Evolutionary conservation across 2,888 invertebrate genomes (phyloP), one percentile per base, ranked within the genome.

Genomic region (Pammene fasciana): DNA sequence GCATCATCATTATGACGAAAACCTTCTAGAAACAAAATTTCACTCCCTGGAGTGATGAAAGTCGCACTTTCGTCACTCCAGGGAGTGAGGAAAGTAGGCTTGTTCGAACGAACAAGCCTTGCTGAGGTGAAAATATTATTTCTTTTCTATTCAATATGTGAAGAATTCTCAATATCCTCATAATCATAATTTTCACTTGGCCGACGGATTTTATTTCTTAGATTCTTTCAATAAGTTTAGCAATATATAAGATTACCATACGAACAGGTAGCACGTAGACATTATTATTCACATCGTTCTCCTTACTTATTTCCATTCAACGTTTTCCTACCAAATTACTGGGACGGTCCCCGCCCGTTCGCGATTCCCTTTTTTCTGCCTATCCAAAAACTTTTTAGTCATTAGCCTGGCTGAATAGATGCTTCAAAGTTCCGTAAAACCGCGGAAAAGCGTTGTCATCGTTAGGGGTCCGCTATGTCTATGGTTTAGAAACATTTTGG

Each of bases 351-450:
- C 79, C 82, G 79, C 82, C 82, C 73, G 76, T 81, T 80, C 67
- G 74, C 72, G 76, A 79, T 82, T 79, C 74, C 52, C 68, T 65
- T 75, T 75, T 80, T 79, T 81, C 56, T 64, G 54, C 71, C 70
- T 72, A 76, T 72, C 74, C 73, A 75, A 76, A 79, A 82, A 81
- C 72, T 79, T 82, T 81, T 75, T 57, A 80, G 80, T 80, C 82
- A 81, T 82, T 82, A 82, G 76, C 70, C 74, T 65, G 45, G 59
- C 57, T 68, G 65, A 65, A 72, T 67, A 62, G 70, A 70, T 65
- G 65, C 45, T 14, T 8, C 64, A 34, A 55, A 45, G 52, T 65
- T 65, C 34, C 14, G 26, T 55, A 45, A 34, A 18, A 54, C 52
- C 45, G n/a, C 38, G 43, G 59, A 52, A 45, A 45, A 45, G 68